Evolutionary conservation across 2,888 invertebrate genomes (phyloP).

Genomic region (Rhagium mordax): DNA sequence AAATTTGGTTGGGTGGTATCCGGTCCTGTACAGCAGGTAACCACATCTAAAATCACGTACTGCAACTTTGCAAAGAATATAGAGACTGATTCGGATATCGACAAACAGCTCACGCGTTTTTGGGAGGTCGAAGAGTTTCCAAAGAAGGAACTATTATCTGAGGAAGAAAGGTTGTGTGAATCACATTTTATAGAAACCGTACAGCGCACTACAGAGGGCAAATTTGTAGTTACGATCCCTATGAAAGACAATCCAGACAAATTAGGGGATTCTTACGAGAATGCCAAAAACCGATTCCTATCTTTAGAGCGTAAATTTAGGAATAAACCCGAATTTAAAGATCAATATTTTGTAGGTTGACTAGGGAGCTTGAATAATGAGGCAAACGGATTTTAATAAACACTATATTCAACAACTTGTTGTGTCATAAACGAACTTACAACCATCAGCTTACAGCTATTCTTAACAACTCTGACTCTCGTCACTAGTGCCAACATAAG

Average conservation of each 20-base stretch:
- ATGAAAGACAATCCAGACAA: slow-evolving; percentile 20
- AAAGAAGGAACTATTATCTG: background rate
- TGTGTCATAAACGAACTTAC: too few species aligned
- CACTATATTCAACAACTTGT: too few species aligned
- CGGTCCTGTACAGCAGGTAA: slow-evolving; percentile 8
- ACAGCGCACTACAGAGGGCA: slow-evolving; percentile 17
- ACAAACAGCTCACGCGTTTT: slow-evolving; percentile 2
- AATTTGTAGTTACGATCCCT: slow-evolving; percentile 36
- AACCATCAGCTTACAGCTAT: too few species aligned
- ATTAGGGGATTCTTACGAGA: slow-evolving; percentile 34
- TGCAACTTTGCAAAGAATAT: slow-evolving; percentile 1
- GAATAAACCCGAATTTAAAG: slow-evolving; percentile 21
- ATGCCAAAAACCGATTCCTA: slow-evolving; percentile 15
- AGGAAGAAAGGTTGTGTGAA: slow-evolving; percentile 11
- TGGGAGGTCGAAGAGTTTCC: slow-evolving; percentile 12
- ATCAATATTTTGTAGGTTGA: background rate
- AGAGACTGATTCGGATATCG: too few species aligned
- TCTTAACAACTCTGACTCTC: too few species aligned
- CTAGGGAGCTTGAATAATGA: too few species aligned
- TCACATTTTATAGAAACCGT: slow-evolving; percentile 17
- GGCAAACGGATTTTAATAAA: too few species aligned
- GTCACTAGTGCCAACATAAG: too few species aligned
- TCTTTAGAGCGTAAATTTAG: slow-evolving; percentile 33
- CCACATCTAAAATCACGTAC: background rate
- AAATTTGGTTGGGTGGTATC: slow-evolving; percentile 43